phyloP scores from a whole-genome alignment of 2,888 invertebrate genomes.

The Drosophila leonis region DNA sequence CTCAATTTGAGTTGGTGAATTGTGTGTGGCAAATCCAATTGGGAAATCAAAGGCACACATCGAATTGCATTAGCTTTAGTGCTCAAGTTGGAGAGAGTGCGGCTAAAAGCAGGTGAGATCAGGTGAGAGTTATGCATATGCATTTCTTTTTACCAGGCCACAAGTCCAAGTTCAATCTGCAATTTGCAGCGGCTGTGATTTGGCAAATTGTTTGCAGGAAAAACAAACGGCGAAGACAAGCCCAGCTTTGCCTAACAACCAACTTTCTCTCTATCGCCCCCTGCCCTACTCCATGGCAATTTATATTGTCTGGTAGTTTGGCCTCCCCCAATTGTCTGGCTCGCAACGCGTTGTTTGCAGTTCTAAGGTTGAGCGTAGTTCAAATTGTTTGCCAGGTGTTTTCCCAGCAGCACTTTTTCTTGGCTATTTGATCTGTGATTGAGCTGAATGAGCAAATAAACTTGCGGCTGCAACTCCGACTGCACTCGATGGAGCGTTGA shows the following conservation, averaged over 20 bases:
- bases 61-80: slow-evolving; percentile 60
- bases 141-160: slow-evolving; percentile 43
- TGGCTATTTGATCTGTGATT: slow-evolving; percentile 76
- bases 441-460: slow-evolving; percentile 77
- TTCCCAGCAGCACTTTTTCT: slow-evolving; percentile 59
- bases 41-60: slow-evolving; percentile 71
- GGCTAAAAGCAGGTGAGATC: neutral
- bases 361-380: slow-evolving; percentile 72
- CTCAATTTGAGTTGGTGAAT: slow-evolving; percentile 48
- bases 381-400: slow-evolving; percentile 78
- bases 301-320: slow-evolving; percentile 46
- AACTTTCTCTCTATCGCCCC: neutral
- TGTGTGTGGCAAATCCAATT: slow-evolving; percentile 63
- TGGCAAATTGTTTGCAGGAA: slow-evolving; percentile 68
- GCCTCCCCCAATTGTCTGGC: slow-evolving; percentile 52
- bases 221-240: slow-evolving; percentile 61
- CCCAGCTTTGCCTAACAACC: slow-evolving; percentile 52
- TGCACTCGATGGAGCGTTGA: slow-evolving; percentile 47
- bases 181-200: slow-evolving; percentile 68
- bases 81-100: neutral
- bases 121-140: slow-evolving; percentile 69
- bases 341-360: slow-evolving; percentile 49
- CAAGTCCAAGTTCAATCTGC: slow-evolving; percentile 56
- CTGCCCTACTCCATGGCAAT: neutral
- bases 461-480: slow-evolving; percentile 52